These are phyloP conservation scores for Barnardius zonarius DNA, from an alignment of 2,113 vertebrate genomes.

Conservation along the genomic window DNA sequence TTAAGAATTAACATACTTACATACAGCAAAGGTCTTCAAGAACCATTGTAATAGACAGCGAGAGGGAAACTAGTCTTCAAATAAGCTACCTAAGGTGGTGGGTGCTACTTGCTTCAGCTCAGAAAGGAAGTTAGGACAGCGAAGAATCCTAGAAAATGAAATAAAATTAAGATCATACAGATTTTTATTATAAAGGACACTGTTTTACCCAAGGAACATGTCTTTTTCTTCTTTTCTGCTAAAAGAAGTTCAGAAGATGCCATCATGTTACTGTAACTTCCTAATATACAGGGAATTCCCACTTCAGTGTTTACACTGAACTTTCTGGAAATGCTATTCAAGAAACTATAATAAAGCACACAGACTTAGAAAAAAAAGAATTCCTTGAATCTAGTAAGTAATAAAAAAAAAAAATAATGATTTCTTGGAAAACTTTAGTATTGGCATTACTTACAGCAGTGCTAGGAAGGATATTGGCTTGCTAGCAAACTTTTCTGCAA, in stretches of 20 bases:
- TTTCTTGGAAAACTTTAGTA: neutral
- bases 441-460: neutral
- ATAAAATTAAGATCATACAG: neutral
- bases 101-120: neutral
- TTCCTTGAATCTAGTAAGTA: neutral
- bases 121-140: neutral
- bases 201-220: neutral
- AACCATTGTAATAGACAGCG: neutral
- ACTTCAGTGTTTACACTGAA: neutral
- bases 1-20: neutral
- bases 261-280: neutral
- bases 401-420: neutral
- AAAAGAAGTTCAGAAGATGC: neutral
- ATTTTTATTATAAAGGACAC: neutral
- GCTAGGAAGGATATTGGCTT: neutral
- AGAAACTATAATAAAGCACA: neutral
- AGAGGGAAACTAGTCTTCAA: neutral
- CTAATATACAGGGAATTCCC: neutral
- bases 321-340: neutral
- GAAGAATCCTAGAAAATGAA: neutral
- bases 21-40: neutral
- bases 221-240: neutral
- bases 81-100: neutral
- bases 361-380: neutral
- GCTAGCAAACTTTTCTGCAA: neutral